phyloP scores from a whole-genome alignment of 2,888 invertebrate species.

The Callyntrura guangdongensis region DNA sequence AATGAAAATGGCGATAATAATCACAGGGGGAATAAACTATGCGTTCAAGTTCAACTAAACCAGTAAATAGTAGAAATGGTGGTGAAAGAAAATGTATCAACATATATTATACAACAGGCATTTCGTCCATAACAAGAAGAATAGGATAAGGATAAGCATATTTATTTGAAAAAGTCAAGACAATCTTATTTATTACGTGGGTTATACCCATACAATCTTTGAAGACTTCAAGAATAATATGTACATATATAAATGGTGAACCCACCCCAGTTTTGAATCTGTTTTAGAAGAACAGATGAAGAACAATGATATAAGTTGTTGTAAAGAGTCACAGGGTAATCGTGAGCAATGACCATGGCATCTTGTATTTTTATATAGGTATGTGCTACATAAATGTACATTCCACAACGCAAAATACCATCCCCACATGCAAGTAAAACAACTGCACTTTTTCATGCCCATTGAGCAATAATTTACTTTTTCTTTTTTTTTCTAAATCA shows the following conservation, averaged over 20 bases:
- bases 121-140: no score
- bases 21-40: conserved; percentile 26
- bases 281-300: no score
- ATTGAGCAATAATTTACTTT: conserved; percentile 71
- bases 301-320: no score
- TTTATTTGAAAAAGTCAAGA: background rate
- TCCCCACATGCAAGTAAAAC: background rate
- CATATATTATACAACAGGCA: no score
- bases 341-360: conserved; percentile 18
- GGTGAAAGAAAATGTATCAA: background rate
- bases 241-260: background rate
- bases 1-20: conserved; percentile 48
- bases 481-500: conserved; percentile 67
- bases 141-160: conserved; percentile 11
- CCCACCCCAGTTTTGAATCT: no score
- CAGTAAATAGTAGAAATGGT: background rate
- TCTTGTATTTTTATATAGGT: background rate
- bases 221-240: background rate
- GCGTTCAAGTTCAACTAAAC: conserved; percentile 1
- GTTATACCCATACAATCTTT: no score
- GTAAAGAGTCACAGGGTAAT: background rate
- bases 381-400: conserved; percentile 1
- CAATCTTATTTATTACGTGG: no score
- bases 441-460: conserved; percentile 57
- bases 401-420: background rate